Evolutionary conservation across 2,113 vertebrate genomes (phyloP).

Genomic region (Capricornis sumatraensis): DNA sequence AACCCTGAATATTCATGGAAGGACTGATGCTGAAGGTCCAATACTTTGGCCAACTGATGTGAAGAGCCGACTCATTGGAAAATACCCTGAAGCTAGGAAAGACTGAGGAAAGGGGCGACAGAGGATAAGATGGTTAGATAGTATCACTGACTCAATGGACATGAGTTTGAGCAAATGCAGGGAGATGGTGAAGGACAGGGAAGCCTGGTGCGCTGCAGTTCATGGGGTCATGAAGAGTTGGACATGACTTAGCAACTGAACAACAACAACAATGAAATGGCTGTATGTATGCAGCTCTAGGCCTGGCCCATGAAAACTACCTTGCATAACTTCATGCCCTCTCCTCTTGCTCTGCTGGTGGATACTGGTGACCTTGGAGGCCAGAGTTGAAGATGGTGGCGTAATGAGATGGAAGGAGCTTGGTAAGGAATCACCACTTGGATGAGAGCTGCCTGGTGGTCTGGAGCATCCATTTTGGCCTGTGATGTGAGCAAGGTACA

Average conservation of each 20-base stretch:
- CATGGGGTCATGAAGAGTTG: not conserved
- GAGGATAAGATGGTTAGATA: not conserved
- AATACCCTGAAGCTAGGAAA: not conserved
- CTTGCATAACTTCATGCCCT: not conserved
- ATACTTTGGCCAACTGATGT: not conserved
- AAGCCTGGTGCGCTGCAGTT: not conserved
- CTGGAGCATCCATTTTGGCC: not conserved
- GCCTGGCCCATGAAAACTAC: not conserved
- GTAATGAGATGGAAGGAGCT: not conserved
- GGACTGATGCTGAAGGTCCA: not conserved
- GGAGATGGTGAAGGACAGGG: not conserved
- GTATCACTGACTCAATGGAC: not conserved
- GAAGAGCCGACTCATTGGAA: not conserved
- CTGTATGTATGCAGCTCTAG: not conserved
- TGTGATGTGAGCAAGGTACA: not conserved
- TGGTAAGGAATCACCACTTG: not conserved
- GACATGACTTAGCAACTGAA: not conserved
- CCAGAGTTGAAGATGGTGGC: not conserved
- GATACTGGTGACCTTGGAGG: not conserved
- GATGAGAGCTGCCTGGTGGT: not conserved
- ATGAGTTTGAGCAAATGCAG: not conserved
- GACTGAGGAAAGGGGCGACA: not conserved
- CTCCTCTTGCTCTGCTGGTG: not conserved
- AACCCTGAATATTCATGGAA: not conserved
- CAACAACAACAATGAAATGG: not conserved